Conservation (phyloP, 2,888 invertebrate genomes). For the Drosophila antonietae region DNA sequence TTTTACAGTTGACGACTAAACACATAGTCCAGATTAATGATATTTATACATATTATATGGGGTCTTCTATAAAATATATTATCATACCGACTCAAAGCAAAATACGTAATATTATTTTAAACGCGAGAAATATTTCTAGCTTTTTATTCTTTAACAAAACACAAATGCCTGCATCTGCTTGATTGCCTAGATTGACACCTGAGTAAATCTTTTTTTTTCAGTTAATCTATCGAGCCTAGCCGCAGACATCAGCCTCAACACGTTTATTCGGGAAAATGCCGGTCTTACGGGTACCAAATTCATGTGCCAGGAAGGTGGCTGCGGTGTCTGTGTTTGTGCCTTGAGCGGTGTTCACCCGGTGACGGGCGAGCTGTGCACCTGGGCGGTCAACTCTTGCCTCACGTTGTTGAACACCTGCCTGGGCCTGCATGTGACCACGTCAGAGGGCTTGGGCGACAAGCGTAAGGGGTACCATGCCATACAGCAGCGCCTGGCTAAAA, state of each 20-base stretch:
- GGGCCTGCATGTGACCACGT: slow-evolving; percentile 89
- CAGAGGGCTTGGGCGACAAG: slow-evolving; percentile 90
- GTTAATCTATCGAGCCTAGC: slow-evolving; percentile 81
- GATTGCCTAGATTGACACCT: no score
- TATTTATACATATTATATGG: no score
- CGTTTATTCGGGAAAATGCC: slow-evolving; percentile 87
- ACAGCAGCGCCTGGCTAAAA: slow-evolving; percentile 87
- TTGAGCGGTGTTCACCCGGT: slow-evolving; percentile 79
- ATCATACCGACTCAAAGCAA: no score
- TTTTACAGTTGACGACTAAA: no score
- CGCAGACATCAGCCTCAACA: slow-evolving; percentile 86
- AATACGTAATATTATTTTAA: no score
- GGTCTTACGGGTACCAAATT: slow-evolving; percentile 87
- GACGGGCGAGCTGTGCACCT: slow-evolving; percentile 85
- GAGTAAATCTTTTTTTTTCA: slow-evolving; percentile 18
- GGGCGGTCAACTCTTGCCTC: slow-evolving; percentile 90
- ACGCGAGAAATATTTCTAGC: no score
- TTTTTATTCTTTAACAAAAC: no score
- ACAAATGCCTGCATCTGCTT: no score
- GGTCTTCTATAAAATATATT: no score
- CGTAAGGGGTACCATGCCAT: slow-evolving; percentile 89
- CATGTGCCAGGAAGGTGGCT: slow-evolving; percentile 89
- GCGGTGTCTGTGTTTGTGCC: slow-evolving; percentile 87
- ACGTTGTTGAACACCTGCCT: slow-evolving; percentile 88
- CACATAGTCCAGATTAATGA: no score